phyloP scores from a whole-genome alignment of 2,113 vertebrate species.

The Cynopterus brachyotis region DNA sequence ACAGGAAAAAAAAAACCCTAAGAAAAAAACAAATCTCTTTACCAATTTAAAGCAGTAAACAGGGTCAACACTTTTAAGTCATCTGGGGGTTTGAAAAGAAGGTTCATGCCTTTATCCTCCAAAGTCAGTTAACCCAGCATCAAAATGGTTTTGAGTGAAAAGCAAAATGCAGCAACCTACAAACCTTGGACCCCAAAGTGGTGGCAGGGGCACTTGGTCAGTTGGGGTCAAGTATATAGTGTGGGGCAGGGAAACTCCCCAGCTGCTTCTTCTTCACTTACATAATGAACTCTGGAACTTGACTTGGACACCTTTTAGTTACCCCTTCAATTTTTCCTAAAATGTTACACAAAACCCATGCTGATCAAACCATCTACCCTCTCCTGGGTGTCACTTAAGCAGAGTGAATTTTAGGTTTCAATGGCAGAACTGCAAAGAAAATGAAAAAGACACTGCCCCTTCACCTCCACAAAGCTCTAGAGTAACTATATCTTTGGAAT shows the following conservation, averaged over 20 bases:
- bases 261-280: not conserved
- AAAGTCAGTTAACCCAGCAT: slow-evolving; percentile 75
- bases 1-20: slow-evolving; percentile 45
- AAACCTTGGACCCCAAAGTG: slow-evolving; percentile 42
- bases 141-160: slow-evolving; percentile 69
- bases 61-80: slow-evolving; percentile 37
- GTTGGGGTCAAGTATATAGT: slow-evolving; percentile 63
- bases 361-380: not conserved
- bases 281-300: not conserved
- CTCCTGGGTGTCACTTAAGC: not conserved
- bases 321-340: not conserved
- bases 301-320: not conserved
- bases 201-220: slow-evolving; percentile 38
- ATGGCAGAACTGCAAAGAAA: not conserved
- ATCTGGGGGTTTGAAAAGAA: slow-evolving; percentile 41
- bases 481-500: not conserved
- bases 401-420: not conserved
- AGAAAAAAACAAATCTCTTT: not conserved
- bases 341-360: not conserved
- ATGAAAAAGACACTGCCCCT: not conserved
- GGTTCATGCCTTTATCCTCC: slow-evolving; percentile 56
- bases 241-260: slow-evolving; percentile 19
- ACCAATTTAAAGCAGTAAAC: slow-evolving; percentile 50
- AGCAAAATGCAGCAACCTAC: slow-evolving; percentile 64
- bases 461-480: not conserved